Evolutionary conservation across 2,113 vertebrate genomes (phyloP).

Genomic region (Corydoras sp.): DNA sequence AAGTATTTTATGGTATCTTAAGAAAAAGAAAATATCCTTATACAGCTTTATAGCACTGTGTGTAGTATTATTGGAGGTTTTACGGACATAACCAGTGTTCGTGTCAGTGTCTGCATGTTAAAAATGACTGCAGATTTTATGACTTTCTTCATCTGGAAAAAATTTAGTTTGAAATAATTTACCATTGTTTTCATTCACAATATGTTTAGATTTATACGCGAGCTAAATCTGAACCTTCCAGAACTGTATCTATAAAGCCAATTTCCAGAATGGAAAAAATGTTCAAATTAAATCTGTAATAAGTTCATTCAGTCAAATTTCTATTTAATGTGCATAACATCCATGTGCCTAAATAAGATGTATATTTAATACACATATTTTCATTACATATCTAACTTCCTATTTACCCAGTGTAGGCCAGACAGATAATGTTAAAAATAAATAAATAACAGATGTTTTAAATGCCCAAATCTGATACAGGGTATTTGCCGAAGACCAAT

Average conservation of each 20-base stretch:
- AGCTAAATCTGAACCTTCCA: conserved; percentile 1
- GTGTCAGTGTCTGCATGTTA: conserved; percentile 38
- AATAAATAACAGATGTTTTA: too few species aligned
- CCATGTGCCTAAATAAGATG: too few species aligned
- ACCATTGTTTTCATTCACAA: conserved; percentile 11
- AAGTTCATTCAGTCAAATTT: too few species aligned
- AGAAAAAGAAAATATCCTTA: neutral
- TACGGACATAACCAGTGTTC: conserved; percentile 37
- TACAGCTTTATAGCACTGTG: neutral
- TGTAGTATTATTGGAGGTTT: neutral
- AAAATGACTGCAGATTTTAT: conserved; percentile 53
- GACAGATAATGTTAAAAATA: too few species aligned
- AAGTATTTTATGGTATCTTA: neutral
- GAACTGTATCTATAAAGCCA: conserved; percentile 11
- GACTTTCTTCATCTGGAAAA: conserved; percentile 53
- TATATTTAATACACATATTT: too few species aligned
- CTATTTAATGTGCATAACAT: too few species aligned
- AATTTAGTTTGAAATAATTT: conserved; percentile 40
- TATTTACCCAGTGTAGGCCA: too few species aligned
- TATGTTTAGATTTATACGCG: conserved; percentile 22
- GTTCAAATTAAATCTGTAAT: too few species aligned
- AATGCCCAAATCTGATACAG: too few species aligned
- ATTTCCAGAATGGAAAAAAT: too few species aligned
- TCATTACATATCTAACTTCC: too few species aligned
- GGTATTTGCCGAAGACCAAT: too few species aligned